A percentile compares a stretch with the other conserved stretches of the same genome.
phyloP scores from a whole-genome alignment of 2,113 vertebrate genomes.

The Gallinago paraguaiae region DNA sequence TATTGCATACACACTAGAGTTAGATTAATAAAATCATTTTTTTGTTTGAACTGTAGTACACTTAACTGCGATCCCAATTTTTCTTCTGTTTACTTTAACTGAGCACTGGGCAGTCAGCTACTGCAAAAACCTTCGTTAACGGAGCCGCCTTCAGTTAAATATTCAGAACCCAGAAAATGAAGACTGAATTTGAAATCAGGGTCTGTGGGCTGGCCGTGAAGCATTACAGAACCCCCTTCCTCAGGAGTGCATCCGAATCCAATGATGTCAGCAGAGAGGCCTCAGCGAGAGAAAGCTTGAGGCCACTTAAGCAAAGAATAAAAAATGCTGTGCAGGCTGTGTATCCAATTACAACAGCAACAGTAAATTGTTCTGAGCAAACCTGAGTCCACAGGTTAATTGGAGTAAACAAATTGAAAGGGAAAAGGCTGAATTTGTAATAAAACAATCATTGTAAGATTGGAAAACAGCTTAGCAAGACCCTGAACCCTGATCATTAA shows the following conservation, averaged over 20 bases:
- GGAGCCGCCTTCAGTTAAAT: background rate
- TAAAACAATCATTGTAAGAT: background rate
- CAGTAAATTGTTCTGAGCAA: background rate
- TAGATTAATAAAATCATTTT: background rate
- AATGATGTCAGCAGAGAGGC: background rate
- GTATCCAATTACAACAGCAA: background rate
- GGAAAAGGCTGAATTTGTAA: background rate
- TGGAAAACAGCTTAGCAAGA: background rate
- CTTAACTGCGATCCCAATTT: background rate
- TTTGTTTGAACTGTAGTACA: background rate
- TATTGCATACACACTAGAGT: background rate
- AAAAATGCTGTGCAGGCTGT: background rate
- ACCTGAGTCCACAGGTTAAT: background rate
- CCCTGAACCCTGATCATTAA: background rate
- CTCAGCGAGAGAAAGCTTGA: background rate
- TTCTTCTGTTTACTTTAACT: background rate
- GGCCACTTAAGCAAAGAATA: background rate
- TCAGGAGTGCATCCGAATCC: background rate
- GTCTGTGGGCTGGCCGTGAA: background rate
- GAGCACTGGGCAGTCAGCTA: background rate
- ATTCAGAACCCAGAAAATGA: background rate
- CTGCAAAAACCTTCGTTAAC: background rate
- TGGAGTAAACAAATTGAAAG: background rate
- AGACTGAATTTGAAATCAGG: background rate
- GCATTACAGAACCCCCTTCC: background rate